Evolutionary conservation across 1,140 invertebrate species (phyloP).

Genomic region (Bombyx mandarina): DNA sequence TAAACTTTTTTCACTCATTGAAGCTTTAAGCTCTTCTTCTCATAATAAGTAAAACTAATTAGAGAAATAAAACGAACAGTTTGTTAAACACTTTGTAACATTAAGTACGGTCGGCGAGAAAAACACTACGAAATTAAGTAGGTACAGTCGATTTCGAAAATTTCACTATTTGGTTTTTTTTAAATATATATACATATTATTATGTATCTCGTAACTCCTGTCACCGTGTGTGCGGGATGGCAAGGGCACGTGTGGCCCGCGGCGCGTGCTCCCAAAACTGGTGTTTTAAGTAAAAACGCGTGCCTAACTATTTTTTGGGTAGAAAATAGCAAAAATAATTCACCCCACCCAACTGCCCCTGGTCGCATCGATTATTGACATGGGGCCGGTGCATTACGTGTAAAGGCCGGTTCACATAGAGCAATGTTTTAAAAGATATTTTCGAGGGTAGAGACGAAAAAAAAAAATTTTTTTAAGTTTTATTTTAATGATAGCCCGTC

Average conservation of each 20-base stretch:
- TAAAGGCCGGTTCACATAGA: conserved; percentile 37
- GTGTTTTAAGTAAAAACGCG: conserved; percentile 60
- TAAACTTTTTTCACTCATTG: conserved; percentile 4
- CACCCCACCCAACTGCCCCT: conserved; percentile 47
- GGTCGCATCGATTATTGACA: conserved; percentile 36
- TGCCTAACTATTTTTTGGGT: conserved; percentile 51
- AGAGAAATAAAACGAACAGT: not conserved
- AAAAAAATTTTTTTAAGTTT: too few relatives aligned
- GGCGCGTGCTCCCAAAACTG: conserved; percentile 42
- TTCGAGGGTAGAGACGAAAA: too few relatives aligned
- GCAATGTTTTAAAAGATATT: not conserved
- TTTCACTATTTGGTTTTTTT: too few relatives aligned
- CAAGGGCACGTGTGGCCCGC: conserved; percentile 32
- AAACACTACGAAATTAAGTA: too few relatives aligned
- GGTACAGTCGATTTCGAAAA: too few relatives aligned
- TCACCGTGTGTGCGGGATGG: not conserved
- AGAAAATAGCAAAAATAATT: conserved; percentile 60
- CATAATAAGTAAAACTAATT: not conserved
- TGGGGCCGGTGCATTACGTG: conserved; percentile 56
- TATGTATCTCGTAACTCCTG: too few relatives aligned
- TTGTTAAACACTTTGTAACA: too few relatives aligned
- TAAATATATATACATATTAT: too few relatives aligned
- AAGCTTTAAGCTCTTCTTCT: not conserved
- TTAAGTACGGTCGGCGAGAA: too few relatives aligned
- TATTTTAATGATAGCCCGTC: too few relatives aligned